phyloP scores from a whole-genome alignment of 2,797 vertebrate genomes.

The Synaphobranchus kaupii region DNA sequence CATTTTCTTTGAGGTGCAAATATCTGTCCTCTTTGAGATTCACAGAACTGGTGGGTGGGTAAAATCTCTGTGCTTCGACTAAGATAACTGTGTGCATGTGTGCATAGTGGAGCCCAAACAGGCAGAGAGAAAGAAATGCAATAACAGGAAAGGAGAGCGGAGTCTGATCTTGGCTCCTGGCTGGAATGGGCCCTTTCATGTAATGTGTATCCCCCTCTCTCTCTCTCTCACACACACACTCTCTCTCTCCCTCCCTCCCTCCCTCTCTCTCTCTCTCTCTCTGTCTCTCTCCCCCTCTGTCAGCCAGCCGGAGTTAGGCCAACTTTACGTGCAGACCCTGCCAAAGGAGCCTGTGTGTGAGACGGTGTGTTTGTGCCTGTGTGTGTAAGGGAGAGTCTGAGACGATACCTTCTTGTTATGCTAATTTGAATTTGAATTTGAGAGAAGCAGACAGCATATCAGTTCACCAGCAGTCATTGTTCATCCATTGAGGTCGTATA shows the following conservation, averaged over 20 bases:
- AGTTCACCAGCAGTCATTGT: background rate
- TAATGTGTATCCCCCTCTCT: background rate
- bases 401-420: conserved; percentile 1
- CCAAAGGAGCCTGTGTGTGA: conserved; percentile 5
- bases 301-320: conserved; percentile 17
- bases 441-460: background rate
- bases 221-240: background rate
- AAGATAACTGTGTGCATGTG: conserved; percentile 22
- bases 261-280: background rate
- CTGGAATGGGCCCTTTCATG: conserved; percentile 13
- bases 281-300: background rate
- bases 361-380: conserved; percentile 18
- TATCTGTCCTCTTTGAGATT: conserved; percentile 14
- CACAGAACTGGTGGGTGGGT: conserved; percentile 8
- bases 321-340: conserved; percentile 59
- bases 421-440: conserved; percentile 14
- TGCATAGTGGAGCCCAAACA: conserved; percentile 6
- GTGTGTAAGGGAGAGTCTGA: background rate
- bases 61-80: conserved; percentile 10
- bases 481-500: background rate
- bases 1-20: conserved; percentile 1
- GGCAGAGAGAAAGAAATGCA: conserved; percentile 14
- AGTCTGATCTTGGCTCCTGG: conserved; percentile 22
- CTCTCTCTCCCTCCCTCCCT: background rate
- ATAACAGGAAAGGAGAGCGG: conserved; percentile 19